A percentile compares a stretch with the other conserved stretches of the same genome.
Conservation (phyloP, 2,888 invertebrate genomes). For the Serripes groenlandicus region DNA sequence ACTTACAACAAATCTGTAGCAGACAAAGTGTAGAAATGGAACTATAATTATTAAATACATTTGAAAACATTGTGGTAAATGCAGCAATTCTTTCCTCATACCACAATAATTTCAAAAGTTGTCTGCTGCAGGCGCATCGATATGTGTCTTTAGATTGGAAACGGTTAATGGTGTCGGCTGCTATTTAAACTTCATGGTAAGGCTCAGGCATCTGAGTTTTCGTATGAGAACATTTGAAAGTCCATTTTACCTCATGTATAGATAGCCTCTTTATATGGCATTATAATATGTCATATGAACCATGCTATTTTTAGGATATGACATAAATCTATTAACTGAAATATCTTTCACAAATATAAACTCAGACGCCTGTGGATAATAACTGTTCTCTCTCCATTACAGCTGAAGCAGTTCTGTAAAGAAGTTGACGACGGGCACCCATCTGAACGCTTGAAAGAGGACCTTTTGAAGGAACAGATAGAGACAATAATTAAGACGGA, state of each 20-base stretch:
- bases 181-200: background rate
- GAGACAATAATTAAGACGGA: background rate
- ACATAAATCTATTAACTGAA: background rate
- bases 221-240: background rate
- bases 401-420: slow-evolving; percentile 56
- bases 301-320: too few relatives aligned
- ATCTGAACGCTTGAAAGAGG: slow-evolving; percentile 49
- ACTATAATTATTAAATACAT: background rate
- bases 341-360: too few relatives aligned
- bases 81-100: background rate
- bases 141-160: background rate
- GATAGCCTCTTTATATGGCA: background rate
- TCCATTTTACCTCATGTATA: background rate
- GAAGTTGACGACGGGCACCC: slow-evolving; percentile 53
- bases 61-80: slow-evolving; percentile 1
- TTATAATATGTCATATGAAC: too few relatives aligned
- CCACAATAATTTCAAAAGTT: background rate
- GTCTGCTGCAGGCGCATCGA: background rate
- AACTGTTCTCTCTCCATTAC: slow-evolving; percentile 22
- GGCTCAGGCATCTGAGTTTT: background rate
- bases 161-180: background rate
- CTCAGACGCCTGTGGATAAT: too few relatives aligned
- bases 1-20: too few relatives aligned
- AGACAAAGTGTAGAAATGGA: too few relatives aligned
- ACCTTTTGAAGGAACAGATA: slow-evolving; percentile 30